phyloP scores from a whole-genome alignment of 2,888 invertebrate species.

The Ornithoptera alexandrae region DNA sequence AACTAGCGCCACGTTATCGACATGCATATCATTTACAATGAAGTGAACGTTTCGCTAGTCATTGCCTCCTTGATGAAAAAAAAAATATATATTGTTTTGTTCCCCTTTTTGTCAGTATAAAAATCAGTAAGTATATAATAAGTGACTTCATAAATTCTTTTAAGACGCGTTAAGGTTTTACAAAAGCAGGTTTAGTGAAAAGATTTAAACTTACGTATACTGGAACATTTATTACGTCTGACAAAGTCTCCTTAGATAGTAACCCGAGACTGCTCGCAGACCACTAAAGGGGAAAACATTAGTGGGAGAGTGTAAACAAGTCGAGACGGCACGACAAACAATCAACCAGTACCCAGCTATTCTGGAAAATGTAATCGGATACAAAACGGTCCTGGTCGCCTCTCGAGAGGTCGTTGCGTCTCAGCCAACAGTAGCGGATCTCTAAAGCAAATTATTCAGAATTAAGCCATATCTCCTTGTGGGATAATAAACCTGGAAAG shows the following conservation, averaged over 20 bases:
- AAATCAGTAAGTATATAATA: too few relatives aligned
- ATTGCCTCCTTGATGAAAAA: too few relatives aligned
- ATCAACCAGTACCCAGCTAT: constrained; percentile 53
- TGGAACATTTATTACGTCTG: neutral
- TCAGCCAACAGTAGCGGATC: constrained; percentile 49
- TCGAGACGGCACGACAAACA: constrained; percentile 58
- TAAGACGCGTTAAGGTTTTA: neutral
- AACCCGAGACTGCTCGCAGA: constrained; percentile 53
- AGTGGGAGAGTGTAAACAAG: constrained; percentile 60
- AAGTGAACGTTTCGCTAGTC: too few relatives aligned
- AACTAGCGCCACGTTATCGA: too few relatives aligned
- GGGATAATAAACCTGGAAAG: constrained; percentile 44
- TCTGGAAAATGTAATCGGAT: constrained; percentile 64
- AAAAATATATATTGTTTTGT: too few relatives aligned
- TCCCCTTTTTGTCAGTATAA: too few relatives aligned
- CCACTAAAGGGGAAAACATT: constrained; percentile 56
- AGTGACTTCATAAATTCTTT: neutral
- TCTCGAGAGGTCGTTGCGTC: constrained; percentile 47
- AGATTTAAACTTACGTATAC: neutral
- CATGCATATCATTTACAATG: too few relatives aligned
- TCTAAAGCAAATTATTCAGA: constrained; percentile 55
- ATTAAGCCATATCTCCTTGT: constrained; percentile 50
- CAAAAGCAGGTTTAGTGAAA: neutral
- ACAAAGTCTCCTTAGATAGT: constrained; percentile 43
- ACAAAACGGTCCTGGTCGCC: constrained; percentile 57